Evolutionary conservation across 37 sponge, comb jelly and placozoan species (phyloP).

Genomic region (Lycopodina hypogea): DNA sequence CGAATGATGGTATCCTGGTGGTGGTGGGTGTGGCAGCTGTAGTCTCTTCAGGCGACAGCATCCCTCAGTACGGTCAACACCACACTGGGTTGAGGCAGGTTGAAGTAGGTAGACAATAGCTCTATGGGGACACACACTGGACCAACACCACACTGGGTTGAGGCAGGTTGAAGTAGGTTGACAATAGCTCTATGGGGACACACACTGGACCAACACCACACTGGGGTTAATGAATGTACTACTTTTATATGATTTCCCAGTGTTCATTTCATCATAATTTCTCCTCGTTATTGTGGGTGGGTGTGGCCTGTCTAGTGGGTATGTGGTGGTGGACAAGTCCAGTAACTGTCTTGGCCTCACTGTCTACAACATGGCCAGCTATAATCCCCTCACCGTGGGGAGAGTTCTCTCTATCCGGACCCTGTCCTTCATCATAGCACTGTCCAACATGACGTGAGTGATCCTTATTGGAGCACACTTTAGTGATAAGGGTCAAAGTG

Average conservation of each 20-base stretch:
- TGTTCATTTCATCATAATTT: too few relatives aligned
- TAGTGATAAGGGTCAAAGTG: neutral
- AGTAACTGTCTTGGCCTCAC: slow-evolving; percentile 43
- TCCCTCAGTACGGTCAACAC: slow-evolving; percentile 34
- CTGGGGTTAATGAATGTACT: too few relatives aligned
- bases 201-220: too few relatives aligned
- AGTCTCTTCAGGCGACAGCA: slow-evolving; percentile 24
- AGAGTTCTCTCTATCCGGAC: slow-evolving; percentile 50
- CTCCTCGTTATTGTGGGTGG: too few relatives aligned
- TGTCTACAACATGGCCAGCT: slow-evolving; percentile 61
- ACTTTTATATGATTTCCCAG: too few relatives aligned
- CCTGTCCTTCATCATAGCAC: slow-evolving; percentile 10
- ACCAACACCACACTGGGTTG: too few relatives aligned
- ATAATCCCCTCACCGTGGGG: slow-evolving; percentile 37
- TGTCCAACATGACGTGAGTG: slow-evolving; percentile 23
- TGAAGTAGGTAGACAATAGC: neutral
- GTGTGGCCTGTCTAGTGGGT: slow-evolving; percentile 25
- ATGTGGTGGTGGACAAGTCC: slow-evolving; percentile 46
- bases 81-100: neutral
- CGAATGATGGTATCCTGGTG: neutral
- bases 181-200: too few relatives aligned
- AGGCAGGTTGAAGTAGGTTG: too few relatives aligned
- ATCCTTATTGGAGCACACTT: neutral
- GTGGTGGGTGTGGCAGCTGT: slow-evolving; percentile 44
- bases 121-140: too few relatives aligned